Base-by-base conservation (phyloP, 2,888 invertebrate genomes). In the Macaria notata region DNA sequence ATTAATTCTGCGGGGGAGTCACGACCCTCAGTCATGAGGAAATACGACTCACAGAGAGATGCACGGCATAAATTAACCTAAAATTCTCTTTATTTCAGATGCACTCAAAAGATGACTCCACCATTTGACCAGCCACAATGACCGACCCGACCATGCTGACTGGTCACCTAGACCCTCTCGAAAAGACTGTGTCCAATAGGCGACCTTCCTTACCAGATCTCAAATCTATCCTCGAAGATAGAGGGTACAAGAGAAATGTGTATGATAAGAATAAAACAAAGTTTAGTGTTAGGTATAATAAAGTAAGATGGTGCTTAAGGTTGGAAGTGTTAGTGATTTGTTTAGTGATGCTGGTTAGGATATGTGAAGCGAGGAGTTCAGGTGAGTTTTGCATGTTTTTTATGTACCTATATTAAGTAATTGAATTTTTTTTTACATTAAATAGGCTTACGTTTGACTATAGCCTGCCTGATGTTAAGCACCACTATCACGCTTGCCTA, bases 151-250 rank as follows among this genome's bases (percentile, higher is more conserved):
- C 63, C 86, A 50, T 50, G 50, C 31, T 78, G 62, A 75, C 46
- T 43, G 61, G 75, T 63, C 76, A 71, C 61, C 72, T 70, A 53
- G 76, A 75, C 55, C 88, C 87, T 7, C 72, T 84, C 66, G 84
- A 83, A 65, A 88, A 85, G 66, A 81, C 81, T 49, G 79, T 81
- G 54, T 79, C 81, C 49, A 78, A 70, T 72, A 59, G 81, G 79
- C 62, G 62, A 36, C 48, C 83, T 50, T 45, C 51, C 64, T 77
- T 88, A 54, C 79, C 83, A 77, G 85, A 90, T 73, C 85, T 88
- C 61, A 91, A 86, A 86, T 81, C 83, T 7, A 77, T 88, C 62
- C 66, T 90, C 71, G 89, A 90, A 78, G 91, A 91, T 64, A 88
- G 91, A 91, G 91, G 90, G 63, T 81, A 79, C 55, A 76, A 63